A percentile compares a stretch with the other conserved stretches of the same genome.
Conservation (phyloP, 35 echinoderm and acorn worm species). For the Holothuria glaberrima region DNA sequence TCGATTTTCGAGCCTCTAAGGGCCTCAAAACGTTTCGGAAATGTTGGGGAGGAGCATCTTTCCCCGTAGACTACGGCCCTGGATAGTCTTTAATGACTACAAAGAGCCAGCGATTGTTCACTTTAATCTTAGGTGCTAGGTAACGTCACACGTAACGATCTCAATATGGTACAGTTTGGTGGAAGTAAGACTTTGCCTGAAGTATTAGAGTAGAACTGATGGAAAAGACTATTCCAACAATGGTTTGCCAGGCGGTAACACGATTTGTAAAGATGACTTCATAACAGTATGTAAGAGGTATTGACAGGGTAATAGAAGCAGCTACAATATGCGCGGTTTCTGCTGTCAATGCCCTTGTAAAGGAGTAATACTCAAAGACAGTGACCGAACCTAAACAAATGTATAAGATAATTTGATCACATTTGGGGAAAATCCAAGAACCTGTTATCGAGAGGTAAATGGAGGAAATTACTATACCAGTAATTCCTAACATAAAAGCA, state of each 20-base stretch:
- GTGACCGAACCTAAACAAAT: background rate
- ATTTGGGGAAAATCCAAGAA: background rate
- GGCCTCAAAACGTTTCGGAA: too few relatives aligned
- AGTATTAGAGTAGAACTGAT: background rate
- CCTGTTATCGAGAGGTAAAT: background rate
- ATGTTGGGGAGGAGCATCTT: too few relatives aligned
- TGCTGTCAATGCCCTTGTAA: background rate
- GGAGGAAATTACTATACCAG: background rate
- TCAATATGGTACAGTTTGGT: too few relatives aligned
- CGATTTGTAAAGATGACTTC: background rate
- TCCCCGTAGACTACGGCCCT: too few relatives aligned
- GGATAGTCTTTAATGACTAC: too few relatives aligned
- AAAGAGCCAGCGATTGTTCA: too few relatives aligned
- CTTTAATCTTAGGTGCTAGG: too few relatives aligned
- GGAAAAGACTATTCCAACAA: background rate
- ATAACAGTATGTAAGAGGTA: background rate
- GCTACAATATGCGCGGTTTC: background rate
- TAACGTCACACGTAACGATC: too few relatives aligned
- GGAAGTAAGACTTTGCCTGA: background rate
- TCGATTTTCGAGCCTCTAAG: too few relatives aligned
- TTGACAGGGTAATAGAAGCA: background rate
- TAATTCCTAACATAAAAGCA: background rate
- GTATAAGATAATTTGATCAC: background rate
- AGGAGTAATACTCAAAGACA: background rate
- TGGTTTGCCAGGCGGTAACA: background rate